A percentile compares a stretch with the other conserved stretches of the same genome.
Evolutionary conservation across 2,113 vertebrate genomes (phyloP).

Genomic region (Fregata magnificens): DNA sequence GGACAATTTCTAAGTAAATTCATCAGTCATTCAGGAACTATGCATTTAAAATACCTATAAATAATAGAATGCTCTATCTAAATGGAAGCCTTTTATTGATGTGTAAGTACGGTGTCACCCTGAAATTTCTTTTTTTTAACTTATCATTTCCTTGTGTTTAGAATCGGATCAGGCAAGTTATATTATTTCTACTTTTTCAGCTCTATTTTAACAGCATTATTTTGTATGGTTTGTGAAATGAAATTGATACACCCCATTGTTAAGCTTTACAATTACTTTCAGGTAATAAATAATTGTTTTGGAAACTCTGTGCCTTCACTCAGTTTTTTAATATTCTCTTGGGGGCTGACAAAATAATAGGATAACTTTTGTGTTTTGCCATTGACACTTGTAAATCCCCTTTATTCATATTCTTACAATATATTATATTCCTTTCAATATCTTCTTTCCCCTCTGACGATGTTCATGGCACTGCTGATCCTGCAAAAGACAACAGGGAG

Average conservation of each 20-base stretch:
- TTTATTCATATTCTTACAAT: background rate
- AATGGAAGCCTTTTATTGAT: slow-evolving; percentile 49
- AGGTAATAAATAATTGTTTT: slow-evolving; percentile 35
- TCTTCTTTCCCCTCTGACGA: background rate
- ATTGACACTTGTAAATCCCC: background rate
- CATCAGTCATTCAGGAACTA: slow-evolving; percentile 56
- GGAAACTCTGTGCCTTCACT: background rate
- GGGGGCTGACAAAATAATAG: background rate
- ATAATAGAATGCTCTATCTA: slow-evolving; percentile 49
- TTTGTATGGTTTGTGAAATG: background rate
- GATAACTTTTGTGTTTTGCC: background rate
- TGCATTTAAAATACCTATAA: slow-evolving; percentile 65
- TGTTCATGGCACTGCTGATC: background rate
- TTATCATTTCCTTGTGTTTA: background rate
- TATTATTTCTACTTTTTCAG: background rate
- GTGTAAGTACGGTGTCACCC: slow-evolving; percentile 50
- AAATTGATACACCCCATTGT: background rate
- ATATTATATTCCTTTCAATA: background rate
- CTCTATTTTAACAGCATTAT: background rate
- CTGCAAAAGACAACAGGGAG: background rate
- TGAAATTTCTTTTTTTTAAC: slow-evolving; percentile 39
- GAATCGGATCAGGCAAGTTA: background rate
- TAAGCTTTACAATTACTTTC: slow-evolving; percentile 20
- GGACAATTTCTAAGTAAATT: slow-evolving; percentile 61
- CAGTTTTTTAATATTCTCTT: background rate